Evolutionary conservation across 2,797 vertebrate genomes (phyloP).

Genomic region (Tarsius wallacei): DNA sequence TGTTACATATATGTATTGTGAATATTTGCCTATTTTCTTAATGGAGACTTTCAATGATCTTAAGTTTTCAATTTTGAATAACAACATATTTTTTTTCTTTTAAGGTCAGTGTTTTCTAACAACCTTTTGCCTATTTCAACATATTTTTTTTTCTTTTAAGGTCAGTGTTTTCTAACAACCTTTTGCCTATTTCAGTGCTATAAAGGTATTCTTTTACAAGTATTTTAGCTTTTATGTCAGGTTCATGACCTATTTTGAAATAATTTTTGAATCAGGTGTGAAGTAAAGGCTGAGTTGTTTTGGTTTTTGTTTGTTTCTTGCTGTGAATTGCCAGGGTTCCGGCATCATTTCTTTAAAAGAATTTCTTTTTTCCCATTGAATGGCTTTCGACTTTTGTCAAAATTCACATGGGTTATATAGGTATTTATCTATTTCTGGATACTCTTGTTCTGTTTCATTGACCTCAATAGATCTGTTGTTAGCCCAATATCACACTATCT

Average conservation of each 20-base stretch:
- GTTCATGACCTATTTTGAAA: background rate
- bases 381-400: background rate
- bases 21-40: conserved; percentile 8
- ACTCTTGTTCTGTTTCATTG: background rate
- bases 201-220: background rate
- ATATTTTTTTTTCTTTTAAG: conserved; percentile 41
- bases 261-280: background rate
- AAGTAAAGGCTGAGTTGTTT: background rate
- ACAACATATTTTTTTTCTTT: background rate
- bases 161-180: background rate
- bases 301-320: background rate
- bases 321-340: background rate
- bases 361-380: background rate
- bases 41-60: background rate
- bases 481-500: background rate
- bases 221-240: background rate
- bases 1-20: background rate
- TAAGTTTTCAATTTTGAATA: conserved; percentile 23
- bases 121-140: background rate
- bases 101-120: background rate
- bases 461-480: background rate
- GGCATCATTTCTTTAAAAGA: conserved; percentile 7
- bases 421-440: background rate
- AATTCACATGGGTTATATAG: background rate
- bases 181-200: background rate